These are phyloP conservation scores for Drosophila helvetica DNA, from an alignment of 2,888 invertebrate species.

Conservation along the genomic window DNA sequence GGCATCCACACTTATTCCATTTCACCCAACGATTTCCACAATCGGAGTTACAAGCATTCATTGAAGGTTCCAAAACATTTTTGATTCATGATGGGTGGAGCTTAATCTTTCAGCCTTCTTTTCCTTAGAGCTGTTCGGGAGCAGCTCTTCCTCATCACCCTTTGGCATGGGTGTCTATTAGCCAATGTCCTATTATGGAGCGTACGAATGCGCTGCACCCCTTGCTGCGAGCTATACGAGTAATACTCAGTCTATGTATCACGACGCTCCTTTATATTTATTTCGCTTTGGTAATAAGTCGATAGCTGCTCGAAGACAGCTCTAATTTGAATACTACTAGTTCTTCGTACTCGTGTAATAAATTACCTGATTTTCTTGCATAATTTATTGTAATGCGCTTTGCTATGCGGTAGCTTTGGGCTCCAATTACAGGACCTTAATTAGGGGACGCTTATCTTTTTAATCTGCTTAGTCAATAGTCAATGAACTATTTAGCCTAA, in stretches of 20 bases:
- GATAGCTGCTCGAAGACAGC: background rate
- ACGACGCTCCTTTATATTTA: background rate
- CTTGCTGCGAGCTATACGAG: too few relatives aligned
- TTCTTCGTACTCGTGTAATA: conserved; percentile 14
- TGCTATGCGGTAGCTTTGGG: background rate
- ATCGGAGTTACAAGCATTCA: too few relatives aligned
- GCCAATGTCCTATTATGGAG: too few relatives aligned
- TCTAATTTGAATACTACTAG: conserved; percentile 33
- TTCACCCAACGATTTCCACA: background rate
- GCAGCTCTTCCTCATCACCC: too few relatives aligned
- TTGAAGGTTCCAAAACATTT: too few relatives aligned
- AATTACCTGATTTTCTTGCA: conserved; percentile 4
- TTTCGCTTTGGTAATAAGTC: background rate
- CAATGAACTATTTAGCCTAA: too few relatives aligned
- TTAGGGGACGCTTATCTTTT: background rate
- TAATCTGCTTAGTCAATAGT: background rate
- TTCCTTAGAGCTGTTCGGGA: too few relatives aligned
- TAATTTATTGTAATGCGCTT: background rate
- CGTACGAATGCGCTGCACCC: too few relatives aligned
- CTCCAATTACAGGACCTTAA: background rate
- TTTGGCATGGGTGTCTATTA: too few relatives aligned
- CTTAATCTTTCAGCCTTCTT: too few relatives aligned
- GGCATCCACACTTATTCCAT: background rate
- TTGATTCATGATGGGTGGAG: too few relatives aligned
- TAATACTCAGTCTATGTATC: too few relatives aligned